A percentile compares a stretch with the other conserved stretches of the same genome.
Conservation (phyloP, 2,113 vertebrate genomes). For the Mormyrus iriodes region DNA sequence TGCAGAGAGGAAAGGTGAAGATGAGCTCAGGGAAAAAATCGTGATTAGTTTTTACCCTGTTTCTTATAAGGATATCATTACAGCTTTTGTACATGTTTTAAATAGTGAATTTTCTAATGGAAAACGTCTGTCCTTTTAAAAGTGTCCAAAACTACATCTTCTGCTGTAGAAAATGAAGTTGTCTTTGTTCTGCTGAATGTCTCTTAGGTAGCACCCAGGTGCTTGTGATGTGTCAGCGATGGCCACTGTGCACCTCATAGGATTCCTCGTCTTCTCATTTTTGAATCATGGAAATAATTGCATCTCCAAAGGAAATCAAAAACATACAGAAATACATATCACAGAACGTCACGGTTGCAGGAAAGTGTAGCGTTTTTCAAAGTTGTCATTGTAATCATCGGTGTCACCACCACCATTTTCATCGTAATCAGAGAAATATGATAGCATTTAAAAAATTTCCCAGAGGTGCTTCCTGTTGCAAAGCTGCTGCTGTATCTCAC, state of each 20-base stretch:
- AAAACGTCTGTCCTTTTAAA: not conserved
- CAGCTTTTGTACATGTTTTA: slow-evolving; percentile 6
- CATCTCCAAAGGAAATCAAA: slow-evolving; percentile 17
- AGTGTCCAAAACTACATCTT: slow-evolving; percentile 8
- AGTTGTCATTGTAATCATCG: not conserved
- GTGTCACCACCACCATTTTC: too few relatives aligned
- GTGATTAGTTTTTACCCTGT: slow-evolving; percentile 10
- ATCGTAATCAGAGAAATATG: not conserved
- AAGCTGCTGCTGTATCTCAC: not conserved
- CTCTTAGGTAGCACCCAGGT: slow-evolving; percentile 12
- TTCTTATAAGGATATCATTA: not conserved
- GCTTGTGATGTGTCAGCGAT: not conserved
- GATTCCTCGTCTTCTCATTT: not conserved
- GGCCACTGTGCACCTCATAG: not conserved
- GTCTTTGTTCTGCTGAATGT: not conserved
- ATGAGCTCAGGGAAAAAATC: not conserved
- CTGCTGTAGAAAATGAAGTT: not conserved
- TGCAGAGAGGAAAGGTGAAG: not conserved
- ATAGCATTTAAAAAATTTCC: not conserved
- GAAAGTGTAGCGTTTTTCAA: not conserved
- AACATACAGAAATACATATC: slow-evolving; percentile 9
- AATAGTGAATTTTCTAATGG: not conserved
- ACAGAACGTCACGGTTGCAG: not conserved
- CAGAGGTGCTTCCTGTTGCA: not conserved
- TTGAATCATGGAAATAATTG: not conserved